Conservation (phyloP, 1,140 invertebrate species). For the Bombus picipes region DNA sequence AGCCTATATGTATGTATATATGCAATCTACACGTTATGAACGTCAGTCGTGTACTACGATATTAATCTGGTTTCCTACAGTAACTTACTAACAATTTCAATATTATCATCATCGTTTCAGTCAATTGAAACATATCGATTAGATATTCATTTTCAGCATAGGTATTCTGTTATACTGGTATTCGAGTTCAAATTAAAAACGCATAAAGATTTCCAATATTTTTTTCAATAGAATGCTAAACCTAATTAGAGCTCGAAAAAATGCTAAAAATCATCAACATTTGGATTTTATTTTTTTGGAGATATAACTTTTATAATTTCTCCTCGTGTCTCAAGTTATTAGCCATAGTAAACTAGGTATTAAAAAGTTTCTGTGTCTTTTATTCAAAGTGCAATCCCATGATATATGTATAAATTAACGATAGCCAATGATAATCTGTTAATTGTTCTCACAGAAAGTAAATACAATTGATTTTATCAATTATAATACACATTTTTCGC, state of each 20-base stretch:
- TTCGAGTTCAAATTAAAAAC: background rate
- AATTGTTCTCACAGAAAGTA: background rate
- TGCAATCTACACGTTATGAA: slow-evolving; percentile 24
- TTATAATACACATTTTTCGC: background rate
- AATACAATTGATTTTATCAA: background rate
- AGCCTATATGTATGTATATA: slow-evolving; percentile 20
- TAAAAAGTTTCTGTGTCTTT: background rate
- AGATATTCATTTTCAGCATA: too few species aligned
- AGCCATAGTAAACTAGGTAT: background rate
- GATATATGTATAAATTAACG: background rate
- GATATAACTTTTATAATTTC: background rate
- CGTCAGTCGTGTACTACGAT: slow-evolving; percentile 13
- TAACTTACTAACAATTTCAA: slow-evolving; percentile 4
- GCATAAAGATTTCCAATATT: background rate
- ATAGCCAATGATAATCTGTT: background rate
- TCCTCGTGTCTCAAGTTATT: background rate
- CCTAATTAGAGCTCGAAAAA: background rate
- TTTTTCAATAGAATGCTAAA: background rate
- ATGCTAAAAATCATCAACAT: background rate
- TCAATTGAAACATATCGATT: background rate
- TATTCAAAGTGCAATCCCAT: background rate
- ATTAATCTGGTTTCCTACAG: background rate
- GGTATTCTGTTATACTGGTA: background rate
- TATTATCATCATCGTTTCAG: background rate
- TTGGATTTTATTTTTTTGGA: background rate